phyloP scores from a whole-genome alignment of 2,113 vertebrate genomes.

The Apteryx owenii region DNA sequence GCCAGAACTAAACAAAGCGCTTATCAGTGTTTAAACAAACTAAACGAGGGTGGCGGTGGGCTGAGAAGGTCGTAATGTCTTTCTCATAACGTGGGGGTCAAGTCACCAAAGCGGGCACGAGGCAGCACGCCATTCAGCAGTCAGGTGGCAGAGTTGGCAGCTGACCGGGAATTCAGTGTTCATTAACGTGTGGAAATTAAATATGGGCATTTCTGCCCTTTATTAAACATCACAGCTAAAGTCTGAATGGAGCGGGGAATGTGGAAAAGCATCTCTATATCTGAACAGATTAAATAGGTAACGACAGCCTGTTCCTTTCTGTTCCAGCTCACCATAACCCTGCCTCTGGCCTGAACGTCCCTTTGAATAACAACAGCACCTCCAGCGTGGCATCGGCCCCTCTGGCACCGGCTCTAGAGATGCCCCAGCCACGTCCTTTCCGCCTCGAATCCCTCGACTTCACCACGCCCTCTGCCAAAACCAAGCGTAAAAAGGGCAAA shows the following conservation, averaged over 20 bases:
- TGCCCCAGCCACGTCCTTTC: slow-evolving; percentile 83
- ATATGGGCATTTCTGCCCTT: background rate
- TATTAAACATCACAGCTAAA: background rate
- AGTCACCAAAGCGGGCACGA: background rate
- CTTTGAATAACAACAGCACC: slow-evolving; percentile 13
- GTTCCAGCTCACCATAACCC: slow-evolving; percentile 65
- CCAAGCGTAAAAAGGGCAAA: slow-evolving; percentile 84
- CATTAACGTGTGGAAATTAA: background rate
- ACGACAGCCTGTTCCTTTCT: background rate
- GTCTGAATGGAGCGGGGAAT: background rate
- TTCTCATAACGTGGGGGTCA: background rate
- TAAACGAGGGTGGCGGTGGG: background rate
- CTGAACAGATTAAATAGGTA: background rate
- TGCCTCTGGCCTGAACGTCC: background rate
- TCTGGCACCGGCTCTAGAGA: slow-evolving; percentile 45
- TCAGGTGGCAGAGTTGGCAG: too few species aligned
- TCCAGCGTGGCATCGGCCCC: slow-evolving; percentile 44
- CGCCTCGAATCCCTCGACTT: slow-evolving; percentile 83
- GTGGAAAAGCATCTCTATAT: background rate
- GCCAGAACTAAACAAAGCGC: background rate
- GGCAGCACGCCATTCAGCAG: background rate
- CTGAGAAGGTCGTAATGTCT: background rate
- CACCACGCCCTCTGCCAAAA: slow-evolving; percentile 63
- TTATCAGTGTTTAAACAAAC: background rate
- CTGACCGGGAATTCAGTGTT: background rate